Evolutionary conservation across 2,888 invertebrate species (phyloP).

Genomic region (Agrilus cyanescens): DNA sequence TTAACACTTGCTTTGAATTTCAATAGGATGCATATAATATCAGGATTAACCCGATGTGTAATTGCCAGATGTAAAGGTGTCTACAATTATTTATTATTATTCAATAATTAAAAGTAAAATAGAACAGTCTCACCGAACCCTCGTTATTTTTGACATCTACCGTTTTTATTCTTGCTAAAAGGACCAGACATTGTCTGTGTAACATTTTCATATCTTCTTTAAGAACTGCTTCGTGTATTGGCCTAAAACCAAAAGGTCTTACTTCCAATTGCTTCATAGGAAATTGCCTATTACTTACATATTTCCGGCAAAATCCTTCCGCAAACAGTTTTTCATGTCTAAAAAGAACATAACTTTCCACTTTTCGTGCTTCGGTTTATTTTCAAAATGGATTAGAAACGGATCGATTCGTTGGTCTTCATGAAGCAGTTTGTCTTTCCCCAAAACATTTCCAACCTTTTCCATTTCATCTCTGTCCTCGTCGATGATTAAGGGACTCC

Average conservation of each 20-base stretch:
- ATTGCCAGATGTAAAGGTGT: conserved; percentile 39
- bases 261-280: too few species aligned
- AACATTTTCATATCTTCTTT: conserved; percentile 17
- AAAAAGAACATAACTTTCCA: too few species aligned
- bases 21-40: conserved; percentile 30
- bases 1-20: conserved; percentile 33
- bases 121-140: conserved; percentile 19
- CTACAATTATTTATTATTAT: conserved; percentile 25
- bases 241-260: conserved; percentile 19
- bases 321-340: too few species aligned
- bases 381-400: too few species aligned
- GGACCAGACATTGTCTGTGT: conserved; percentile 18
- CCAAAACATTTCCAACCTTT: too few species aligned
- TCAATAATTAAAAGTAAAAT: background rate
- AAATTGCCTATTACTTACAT: too few species aligned
- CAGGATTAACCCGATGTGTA: conserved; percentile 20
- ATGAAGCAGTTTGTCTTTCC: too few species aligned
- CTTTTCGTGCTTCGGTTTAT: too few species aligned
- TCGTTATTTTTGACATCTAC: conserved; percentile 20
- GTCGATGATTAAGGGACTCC: too few species aligned
- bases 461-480: too few species aligned
- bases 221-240: conserved; percentile 22
- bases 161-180: conserved; percentile 17
- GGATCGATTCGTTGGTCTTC: too few species aligned
- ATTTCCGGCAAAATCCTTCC: too few species aligned